These are phyloP conservation scores for Drosophila flavopinicola DNA, from an alignment of 2,888 invertebrate species.

Conservation along the genomic window DNA sequence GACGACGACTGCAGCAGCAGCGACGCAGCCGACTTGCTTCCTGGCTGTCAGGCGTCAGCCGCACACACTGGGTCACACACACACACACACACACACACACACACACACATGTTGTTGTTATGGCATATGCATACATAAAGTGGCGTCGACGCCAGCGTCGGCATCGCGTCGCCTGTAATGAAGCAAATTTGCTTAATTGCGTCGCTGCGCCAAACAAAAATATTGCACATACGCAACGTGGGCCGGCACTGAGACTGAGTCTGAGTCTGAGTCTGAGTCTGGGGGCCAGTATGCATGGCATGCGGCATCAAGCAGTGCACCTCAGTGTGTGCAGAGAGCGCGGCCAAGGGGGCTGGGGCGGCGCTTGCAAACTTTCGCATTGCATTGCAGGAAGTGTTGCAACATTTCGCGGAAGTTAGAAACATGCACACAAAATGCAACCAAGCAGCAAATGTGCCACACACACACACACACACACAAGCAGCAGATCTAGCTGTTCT, in stretches of 20 bases:
- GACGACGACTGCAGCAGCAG: conserved; percentile 34
- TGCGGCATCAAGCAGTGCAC: conserved; percentile 8
- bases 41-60: conserved; percentile 49
- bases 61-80: conserved; percentile 47
- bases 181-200: conserved; percentile 70
- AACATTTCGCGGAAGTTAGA: conserved; percentile 65
- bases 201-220: conserved; percentile 62
- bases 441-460: conserved; percentile 61
- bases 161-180: conserved; percentile 55
- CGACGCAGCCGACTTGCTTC: conserved; percentile 48
- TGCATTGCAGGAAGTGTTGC: conserved; percentile 66
- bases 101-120: conserved; percentile 2
- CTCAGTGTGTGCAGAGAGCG: neutral
- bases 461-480: conserved; percentile 26
- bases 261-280: neutral
- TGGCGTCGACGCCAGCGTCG: conserved; percentile 24
- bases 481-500: conserved; percentile 17
- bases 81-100: conserved; percentile 5
- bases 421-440: conserved; percentile 64
- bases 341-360: neutral
- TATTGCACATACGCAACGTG: conserved; percentile 62
- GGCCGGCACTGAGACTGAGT: neutral
- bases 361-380: conserved; percentile 51
- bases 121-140: conserved; percentile 24
- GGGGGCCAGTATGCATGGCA: conserved; percentile 12